Conservation (phyloP, 1,140 invertebrate species). For the Pygmarrhopalites habei region DNA sequence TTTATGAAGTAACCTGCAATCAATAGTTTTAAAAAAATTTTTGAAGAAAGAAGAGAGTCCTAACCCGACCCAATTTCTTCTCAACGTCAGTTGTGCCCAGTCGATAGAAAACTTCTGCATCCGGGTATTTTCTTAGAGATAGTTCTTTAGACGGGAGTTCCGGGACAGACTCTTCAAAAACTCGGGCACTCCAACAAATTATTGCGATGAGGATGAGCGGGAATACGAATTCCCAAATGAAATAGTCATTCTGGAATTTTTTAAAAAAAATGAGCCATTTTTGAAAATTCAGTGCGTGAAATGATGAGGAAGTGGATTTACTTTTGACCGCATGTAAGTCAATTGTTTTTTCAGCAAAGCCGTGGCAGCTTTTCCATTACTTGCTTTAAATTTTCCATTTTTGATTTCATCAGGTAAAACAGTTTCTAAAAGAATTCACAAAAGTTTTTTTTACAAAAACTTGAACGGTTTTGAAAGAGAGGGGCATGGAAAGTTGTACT, state of each 20-base stretch:
- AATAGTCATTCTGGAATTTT: neutral
- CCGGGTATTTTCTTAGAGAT: neutral
- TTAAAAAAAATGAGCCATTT: no score
- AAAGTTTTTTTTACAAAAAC: no score
- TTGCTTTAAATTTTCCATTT: slow-evolving; percentile 7
- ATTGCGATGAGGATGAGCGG: slow-evolving; percentile 16
- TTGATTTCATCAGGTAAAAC: neutral
- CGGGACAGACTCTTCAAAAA: neutral
- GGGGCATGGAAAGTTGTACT: no score
- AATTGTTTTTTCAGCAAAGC: slow-evolving; percentile 12
- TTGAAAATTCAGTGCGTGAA: no score
- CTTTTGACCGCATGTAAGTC: neutral
- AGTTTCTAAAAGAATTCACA: neutral
- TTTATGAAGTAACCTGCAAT: no score
- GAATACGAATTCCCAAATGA: slow-evolving; percentile 19
- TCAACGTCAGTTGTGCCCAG: neutral
- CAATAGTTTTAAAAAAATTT: neutral
- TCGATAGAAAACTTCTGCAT: slow-evolving; percentile 6
- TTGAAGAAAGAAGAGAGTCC: no score
- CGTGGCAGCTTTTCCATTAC: neutral
- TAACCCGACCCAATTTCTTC: no score
- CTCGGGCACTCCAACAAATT: slow-evolving; percentile 7
- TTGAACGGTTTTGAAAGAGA: no score
- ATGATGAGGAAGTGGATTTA: no score
- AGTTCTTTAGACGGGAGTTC: neutral